A percentile compares a stretch with the other conserved stretches of the same genome.
Evolutionary conservation across 2,113 vertebrate genomes (phyloP).

Genomic region (Nipponia nippon): DNA sequence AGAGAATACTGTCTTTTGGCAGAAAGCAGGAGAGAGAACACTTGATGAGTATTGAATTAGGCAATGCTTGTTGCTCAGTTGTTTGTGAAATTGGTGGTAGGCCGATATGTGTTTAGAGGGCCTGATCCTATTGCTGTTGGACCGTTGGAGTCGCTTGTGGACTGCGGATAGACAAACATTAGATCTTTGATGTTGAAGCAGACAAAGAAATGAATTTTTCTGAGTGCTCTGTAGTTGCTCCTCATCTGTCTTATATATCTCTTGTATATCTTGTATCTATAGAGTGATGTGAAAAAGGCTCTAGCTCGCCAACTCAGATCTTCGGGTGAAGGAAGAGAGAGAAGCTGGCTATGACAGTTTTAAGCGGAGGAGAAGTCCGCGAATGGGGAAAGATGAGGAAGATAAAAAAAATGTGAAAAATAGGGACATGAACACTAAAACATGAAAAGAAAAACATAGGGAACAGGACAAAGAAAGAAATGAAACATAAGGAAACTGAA

Average conservation of each 20-base stretch:
- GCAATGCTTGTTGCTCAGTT: background rate
- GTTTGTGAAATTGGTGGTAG: background rate
- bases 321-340: background rate
- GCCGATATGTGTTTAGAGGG: background rate
- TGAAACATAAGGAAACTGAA: constrained; percentile 16
- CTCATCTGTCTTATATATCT: background rate
- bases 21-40: background rate
- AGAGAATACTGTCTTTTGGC: background rate
- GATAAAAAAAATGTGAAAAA: background rate
- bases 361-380: background rate
- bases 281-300: background rate
- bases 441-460: background rate
- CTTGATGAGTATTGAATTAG: background rate
- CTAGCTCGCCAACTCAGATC: background rate
- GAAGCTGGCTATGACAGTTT: background rate
- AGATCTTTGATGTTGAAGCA: background rate
- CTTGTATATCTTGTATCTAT: background rate
- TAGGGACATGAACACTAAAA: background rate
- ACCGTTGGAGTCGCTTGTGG: background rate
- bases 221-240: background rate
- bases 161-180: background rate
- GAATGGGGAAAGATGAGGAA: background rate
- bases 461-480: constrained; percentile 24
- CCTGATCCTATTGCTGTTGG: background rate
- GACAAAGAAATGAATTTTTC: background rate